A percentile compares a stretch with the other conserved stretches of the same genome.
Evolutionary conservation across 1,140 invertebrate species (phyloP).

Genomic region (Cydia amplana): DNA sequence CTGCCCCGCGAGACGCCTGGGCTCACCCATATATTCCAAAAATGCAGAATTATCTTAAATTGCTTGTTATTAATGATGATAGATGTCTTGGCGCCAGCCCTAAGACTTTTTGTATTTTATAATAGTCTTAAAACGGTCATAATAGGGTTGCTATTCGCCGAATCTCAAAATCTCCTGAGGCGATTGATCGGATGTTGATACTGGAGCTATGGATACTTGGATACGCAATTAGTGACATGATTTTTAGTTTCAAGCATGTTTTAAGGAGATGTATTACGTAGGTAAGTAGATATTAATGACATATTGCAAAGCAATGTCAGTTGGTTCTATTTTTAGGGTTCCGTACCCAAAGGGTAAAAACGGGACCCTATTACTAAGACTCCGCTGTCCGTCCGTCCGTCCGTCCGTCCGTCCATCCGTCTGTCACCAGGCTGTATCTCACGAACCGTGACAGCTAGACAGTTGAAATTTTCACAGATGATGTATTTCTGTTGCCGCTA

Average conservation of each 20-base stretch:
- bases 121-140: conserved; percentile 33
- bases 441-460: no score
- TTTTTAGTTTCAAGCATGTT: conserved; percentile 48
- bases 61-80: conserved; percentile 78
- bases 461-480: no score
- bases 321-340: no score
- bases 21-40: conserved; percentile 67
- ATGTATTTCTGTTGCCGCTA: no score
- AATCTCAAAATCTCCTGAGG: conserved; percentile 40
- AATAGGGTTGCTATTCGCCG: conserved; percentile 40
- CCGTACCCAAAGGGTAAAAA: no score
- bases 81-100: conserved; percentile 73
- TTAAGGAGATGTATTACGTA: conserved; percentile 49
- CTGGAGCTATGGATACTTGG: conserved; percentile 58
- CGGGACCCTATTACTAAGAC: no score
- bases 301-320: no score
- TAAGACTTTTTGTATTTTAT: not conserved
- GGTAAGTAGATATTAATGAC: not conserved
- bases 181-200: conserved; percentile 70
- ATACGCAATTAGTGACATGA: conserved; percentile 71
- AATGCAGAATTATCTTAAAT: conserved; percentile 77
- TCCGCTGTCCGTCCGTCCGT: no score
- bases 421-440: no score
- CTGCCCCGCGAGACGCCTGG: conserved; percentile 66
- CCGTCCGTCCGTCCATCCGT: no score